Evolutionary conservation across 53 echinoderm and acorn worm genomes (phyloP).

Genomic region (Paelopatides confundens): DNA sequence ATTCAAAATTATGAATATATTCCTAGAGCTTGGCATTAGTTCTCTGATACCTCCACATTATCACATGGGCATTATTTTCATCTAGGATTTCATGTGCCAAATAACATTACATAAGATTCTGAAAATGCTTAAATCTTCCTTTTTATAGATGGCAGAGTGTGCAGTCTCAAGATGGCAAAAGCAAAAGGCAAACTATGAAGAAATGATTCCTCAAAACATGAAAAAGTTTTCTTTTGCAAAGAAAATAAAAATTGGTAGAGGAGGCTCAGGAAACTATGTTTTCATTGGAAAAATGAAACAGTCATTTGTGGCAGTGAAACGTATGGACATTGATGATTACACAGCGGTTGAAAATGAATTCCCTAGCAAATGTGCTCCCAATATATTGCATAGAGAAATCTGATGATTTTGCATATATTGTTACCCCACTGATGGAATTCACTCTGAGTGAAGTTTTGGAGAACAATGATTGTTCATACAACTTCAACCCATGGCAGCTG

Average conservation of each 20-base stretch:
- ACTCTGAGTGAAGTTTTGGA: not conserved
- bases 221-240: constrained; percentile 19
- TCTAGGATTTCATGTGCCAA: no score
- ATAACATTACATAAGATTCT: no score
- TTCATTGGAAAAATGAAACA: constrained; percentile 28
- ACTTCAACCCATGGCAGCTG: not conserved
- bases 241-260: constrained; percentile 35
- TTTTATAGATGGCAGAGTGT: no score
- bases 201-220: not conserved
- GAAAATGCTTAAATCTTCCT: no score
- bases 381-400: not conserved
- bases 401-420: constrained; percentile 31
- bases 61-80: no score
- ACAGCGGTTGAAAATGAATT: not conserved
- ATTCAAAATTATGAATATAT: no score
- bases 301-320: constrained; percentile 22
- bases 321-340: constrained; percentile 26
- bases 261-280: constrained; percentile 5
- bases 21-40: no score
- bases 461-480: not conserved
- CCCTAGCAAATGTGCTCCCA: not conserved
- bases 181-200: no score
- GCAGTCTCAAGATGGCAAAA: no score
- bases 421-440: constrained; percentile 32
- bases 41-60: no score